Base-by-base conservation (phyloP, 2,888 invertebrate genomes). In the Drosophila villosipedis region DNA sequence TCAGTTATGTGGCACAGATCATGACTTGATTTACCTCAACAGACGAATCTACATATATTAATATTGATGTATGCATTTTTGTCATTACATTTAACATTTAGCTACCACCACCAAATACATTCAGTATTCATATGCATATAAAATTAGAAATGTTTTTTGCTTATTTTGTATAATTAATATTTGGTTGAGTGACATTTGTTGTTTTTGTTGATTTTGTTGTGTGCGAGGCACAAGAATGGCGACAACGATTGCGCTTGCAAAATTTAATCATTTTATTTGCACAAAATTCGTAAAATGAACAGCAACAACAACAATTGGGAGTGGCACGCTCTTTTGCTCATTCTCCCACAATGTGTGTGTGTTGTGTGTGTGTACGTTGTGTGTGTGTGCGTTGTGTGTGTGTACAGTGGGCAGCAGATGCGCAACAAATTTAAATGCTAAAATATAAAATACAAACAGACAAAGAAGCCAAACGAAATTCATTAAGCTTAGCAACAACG, bases 341-440 rank as follows among this genome's bases (percentile, higher is more conserved):
- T 35, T 53, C 30, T 35, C 22, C 41, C 14, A 33, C 43, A 47
- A 47, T 47, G 47, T 47, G 22, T 22, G 1, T 22, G 5, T n/a
- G 30, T 0, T 3, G 10, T 12, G 4, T 3, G 43, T 57, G 25
- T 2, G n/a, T n/a, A n/a, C 28, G 2, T 0, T 22, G 9, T n/a
- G 10, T 14, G 9, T 49, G 43, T 59, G 28, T 53, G 57, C 67
- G 30, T 47, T 49, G 43, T 59, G 28, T 53, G 57, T 71, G 30
- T 47, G 37, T 41, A 69, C 61, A 59, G 35, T 9, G 16, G 54
- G 35, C 62, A 62, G 65, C 78, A 78, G 78, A 78, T 78, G 78
- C 78, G 78, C 78, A 78, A 78, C 78, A 78, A 78, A 78, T 75
- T 78, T 71, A 75, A 78, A 68, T 68, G 64, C 65, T 62, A 22